Conservation (phyloP, 1,140 invertebrate species). For the Phenacoccus solenopsis region DNA sequence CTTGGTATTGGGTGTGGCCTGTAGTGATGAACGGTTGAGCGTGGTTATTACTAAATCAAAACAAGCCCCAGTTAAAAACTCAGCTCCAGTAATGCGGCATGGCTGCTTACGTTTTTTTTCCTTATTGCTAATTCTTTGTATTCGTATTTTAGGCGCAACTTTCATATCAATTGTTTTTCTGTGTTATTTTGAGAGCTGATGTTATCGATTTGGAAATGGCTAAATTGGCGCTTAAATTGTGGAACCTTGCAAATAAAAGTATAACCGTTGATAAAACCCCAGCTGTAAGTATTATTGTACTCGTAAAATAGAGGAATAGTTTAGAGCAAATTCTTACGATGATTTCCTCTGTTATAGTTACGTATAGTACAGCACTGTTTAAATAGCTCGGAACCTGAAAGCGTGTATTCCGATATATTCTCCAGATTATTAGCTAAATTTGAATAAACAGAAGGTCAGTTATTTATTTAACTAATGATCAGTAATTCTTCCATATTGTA, state of each 20-base stretch:
- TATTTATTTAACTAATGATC: neutral
- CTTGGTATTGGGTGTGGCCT: too few species aligned
- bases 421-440: neutral
- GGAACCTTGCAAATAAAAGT: constrained; percentile 57
- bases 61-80: too few species aligned
- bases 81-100: too few species aligned
- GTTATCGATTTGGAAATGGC: constrained; percentile 44
- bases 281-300: too few species aligned
- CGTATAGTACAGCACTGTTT: neutral
- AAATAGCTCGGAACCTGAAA: neutral
- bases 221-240: constrained; percentile 59
- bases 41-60: too few species aligned
- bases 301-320: neutral
- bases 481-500: too few species aligned
- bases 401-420: neutral
- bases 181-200: constrained; percentile 55
- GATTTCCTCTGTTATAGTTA: neutral
- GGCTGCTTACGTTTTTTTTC: too few species aligned
- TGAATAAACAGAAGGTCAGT: neutral
- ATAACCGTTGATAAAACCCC: constrained; percentile 34
- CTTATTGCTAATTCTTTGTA: constrained; percentile 18
- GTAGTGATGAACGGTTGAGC: too few species aligned
- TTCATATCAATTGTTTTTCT: constrained; percentile 57
- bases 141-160: constrained; percentile 42
- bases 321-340: neutral